These are phyloP conservation scores for Theristus sp. DNA, from an alignment of 2,888 invertebrate genomes.

Conservation along the genomic window DNA sequence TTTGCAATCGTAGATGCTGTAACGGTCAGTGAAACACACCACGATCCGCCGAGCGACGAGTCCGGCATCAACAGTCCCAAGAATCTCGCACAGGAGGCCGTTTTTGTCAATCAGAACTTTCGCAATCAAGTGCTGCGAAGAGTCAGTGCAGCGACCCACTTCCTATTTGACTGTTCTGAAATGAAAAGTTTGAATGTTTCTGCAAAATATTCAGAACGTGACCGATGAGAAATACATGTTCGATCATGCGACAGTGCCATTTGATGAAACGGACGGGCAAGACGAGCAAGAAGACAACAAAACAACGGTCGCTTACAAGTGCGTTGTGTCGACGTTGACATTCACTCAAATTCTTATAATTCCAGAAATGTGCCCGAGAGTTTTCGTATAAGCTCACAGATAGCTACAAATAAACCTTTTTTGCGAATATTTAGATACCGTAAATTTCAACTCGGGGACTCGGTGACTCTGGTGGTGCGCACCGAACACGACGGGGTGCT, in stretches of 20 bases:
- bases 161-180: too few species aligned
- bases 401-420: too few species aligned
- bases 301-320: slow-evolving; percentile 1
- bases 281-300: slow-evolving; percentile 43
- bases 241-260: slow-evolving; percentile 74
- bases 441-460: slow-evolving; percentile 70
- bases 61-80: slow-evolving; percentile 73
- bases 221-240: slow-evolving; percentile 59
- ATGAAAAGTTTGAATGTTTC: too few species aligned
- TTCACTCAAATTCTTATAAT: too few species aligned
- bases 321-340: too few species aligned
- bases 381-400: too few species aligned
- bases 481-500: slow-evolving; percentile 88
- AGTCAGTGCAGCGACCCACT: slow-evolving; percentile 34
- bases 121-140: slow-evolving; percentile 72
- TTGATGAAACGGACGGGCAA: slow-evolving; percentile 47
- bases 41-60: slow-evolving; percentile 91
- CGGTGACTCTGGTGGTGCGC: slow-evolving; percentile 52
- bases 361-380: too few species aligned
- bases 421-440: too few species aligned
- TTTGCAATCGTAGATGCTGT: slow-evolving; percentile 58
- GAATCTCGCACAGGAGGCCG: slow-evolving; percentile 80
- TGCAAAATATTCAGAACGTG: slow-evolving; percentile 39
- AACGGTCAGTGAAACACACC: slow-evolving; percentile 93
- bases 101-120: slow-evolving; percentile 97